Evolutionary conservation across 2,797 vertebrate genomes (phyloP).

Genomic region (Clarias laeviceps): DNA sequence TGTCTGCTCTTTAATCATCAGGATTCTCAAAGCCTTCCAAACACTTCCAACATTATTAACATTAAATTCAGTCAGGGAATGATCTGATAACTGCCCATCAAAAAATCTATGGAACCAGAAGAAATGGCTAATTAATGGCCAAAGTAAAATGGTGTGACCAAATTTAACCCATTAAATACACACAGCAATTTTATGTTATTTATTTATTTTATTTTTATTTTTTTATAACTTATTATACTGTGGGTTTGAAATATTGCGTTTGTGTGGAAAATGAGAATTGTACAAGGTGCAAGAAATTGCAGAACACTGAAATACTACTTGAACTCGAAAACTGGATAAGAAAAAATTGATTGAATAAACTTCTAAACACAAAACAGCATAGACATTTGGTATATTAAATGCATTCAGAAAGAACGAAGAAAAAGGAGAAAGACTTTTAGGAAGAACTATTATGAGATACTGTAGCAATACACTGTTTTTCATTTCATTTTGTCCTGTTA

Average conservation of each 20-base stretch:
- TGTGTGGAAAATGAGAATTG: not conserved
- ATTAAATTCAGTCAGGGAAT: not conserved
- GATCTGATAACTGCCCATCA: not conserved
- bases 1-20: not conserved
- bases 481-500: not conserved
- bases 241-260: not conserved
- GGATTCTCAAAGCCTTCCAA: not conserved
- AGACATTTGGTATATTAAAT: not conserved
- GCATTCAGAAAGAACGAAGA: not conserved
- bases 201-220: constrained; percentile 12
- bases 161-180: not conserved
- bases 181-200: not conserved
- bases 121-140: not conserved
- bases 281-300: constrained; percentile 8
- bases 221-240: not conserved
- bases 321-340: not conserved
- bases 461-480: not conserved
- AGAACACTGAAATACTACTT: not conserved
- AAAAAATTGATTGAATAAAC: not conserved
- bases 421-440: not conserved
- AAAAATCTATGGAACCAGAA: not conserved
- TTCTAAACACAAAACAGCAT: constrained; percentile 8
- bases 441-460: not conserved
- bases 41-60: not conserved
- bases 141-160: not conserved